These are phyloP conservation scores for Callionymus lyra DNA, from an alignment of 2,113 vertebrate genomes.

Conservation along the genomic window DNA sequence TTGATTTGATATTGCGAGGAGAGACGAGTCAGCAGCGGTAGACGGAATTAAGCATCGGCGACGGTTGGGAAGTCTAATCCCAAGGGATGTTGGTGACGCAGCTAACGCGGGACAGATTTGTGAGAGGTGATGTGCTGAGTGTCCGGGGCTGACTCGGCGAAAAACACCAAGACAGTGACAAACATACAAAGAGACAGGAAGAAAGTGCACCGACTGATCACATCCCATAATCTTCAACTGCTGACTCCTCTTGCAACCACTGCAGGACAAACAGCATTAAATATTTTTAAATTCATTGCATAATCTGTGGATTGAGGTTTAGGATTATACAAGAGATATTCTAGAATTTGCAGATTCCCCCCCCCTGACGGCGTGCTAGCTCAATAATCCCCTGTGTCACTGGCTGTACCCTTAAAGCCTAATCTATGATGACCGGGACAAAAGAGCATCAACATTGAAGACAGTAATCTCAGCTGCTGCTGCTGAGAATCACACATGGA, in stretches of 20 bases:
- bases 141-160: background rate
- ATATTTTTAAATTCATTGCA: slow-evolving; percentile 24
- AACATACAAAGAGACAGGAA: slow-evolving; percentile 2
- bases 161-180: slow-evolving; percentile 12
- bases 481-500: background rate
- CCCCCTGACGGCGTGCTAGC: slow-evolving; percentile 7
- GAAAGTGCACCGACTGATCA: background rate
- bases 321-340: slow-evolving; percentile 49
- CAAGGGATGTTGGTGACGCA: no score
- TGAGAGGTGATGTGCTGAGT: background rate
- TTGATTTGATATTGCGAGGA: no score
- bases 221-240: no score
- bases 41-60: no score
- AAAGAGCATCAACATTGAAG: slow-evolving; percentile 20
- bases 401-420: slow-evolving; percentile 1
- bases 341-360: slow-evolving; percentile 47
- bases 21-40: no score
- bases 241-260: no score
- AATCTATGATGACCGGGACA: slow-evolving; percentile 7
- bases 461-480: background rate
- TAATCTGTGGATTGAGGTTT: slow-evolving; percentile 32
- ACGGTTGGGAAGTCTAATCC: no score
- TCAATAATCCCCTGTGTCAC: slow-evolving; percentile 34
- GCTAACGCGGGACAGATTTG: no score
- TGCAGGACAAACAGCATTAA: slow-evolving; percentile 8